A percentile compares a stretch with the other conserved stretches of the same genome.
Conservation (phyloP, 2,113 vertebrate genomes). For the Macrotus californicus region DNA sequence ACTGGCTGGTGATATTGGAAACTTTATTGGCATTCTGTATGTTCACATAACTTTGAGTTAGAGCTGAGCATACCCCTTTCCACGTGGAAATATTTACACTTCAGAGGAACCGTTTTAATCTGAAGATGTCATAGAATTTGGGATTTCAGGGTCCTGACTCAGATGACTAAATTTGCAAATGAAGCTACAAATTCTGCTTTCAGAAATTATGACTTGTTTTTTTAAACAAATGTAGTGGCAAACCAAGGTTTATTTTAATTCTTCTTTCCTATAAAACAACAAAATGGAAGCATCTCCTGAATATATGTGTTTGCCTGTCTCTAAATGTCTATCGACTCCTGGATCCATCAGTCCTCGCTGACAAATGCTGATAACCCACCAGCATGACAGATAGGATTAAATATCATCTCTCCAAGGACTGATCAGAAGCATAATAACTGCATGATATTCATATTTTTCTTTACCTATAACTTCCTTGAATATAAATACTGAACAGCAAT, state of each 20-base stretch:
- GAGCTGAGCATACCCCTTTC: neutral
- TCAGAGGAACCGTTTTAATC: neutral
- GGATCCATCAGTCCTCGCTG: neutral
- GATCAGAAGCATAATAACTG: neutral
- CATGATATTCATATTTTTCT: neutral
- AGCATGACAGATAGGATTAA: neutral
- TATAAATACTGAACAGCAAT: constrained; percentile 40
- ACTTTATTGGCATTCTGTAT: neutral
- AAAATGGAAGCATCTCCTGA: neutral
- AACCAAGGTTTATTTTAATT: neutral
- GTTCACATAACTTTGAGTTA: neutral
- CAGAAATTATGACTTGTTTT: neutral
- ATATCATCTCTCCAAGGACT: neutral
- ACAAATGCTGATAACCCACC: neutral
- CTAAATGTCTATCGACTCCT: neutral
- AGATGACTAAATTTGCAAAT: neutral
- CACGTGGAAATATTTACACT: constrained; percentile 14
- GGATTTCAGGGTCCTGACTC: neutral
- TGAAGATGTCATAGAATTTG: neutral
- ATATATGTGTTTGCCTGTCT: neutral
- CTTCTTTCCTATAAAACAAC: neutral
- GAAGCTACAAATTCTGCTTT: constrained; percentile 35
- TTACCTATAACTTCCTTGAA: constrained; percentile 34
- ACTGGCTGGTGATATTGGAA: neutral
- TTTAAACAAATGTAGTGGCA: neutral